Evolutionary conservation across 2,888 invertebrate genomes (phyloP).

Genomic region (Conchocele bisecta): DNA sequence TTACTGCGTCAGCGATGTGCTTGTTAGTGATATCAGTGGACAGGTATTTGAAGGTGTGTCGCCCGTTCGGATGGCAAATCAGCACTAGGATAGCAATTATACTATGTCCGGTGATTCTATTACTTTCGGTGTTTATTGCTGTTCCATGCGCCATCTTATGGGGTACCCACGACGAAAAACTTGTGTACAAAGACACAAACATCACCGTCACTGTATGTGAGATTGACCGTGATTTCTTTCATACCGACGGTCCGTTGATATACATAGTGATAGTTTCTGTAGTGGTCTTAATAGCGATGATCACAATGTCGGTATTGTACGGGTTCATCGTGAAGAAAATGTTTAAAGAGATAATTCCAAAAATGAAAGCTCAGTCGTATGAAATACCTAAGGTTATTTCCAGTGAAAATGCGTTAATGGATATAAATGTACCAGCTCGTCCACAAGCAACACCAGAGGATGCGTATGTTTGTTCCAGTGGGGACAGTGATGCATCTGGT

Average conservation of each 20-base stretch:
- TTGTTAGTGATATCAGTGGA: constrained; percentile 64
- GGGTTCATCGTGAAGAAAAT: too few relatives aligned
- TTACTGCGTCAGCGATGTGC: constrained; percentile 52
- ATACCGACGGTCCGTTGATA: neutral
- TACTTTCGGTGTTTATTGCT: constrained; percentile 2
- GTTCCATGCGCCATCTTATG: constrained; percentile 21
- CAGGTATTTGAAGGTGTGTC: constrained; percentile 66
- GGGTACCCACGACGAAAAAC: constrained; percentile 7
- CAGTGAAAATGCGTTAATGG: too few relatives aligned
- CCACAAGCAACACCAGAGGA: too few relatives aligned
- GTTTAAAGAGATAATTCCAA: too few relatives aligned
- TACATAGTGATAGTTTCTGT: neutral
- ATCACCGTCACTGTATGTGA: constrained; percentile 20
- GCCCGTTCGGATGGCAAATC: constrained; percentile 53
- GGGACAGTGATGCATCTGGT: too few relatives aligned
- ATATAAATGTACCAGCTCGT: too few relatives aligned
- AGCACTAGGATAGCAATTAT: constrained; percentile 5
- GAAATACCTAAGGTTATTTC: too few relatives aligned
- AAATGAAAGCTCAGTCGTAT: too few relatives aligned
- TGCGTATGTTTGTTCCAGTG: too few relatives aligned
- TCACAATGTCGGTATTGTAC: constrained; percentile 11
- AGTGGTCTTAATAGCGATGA: neutral
- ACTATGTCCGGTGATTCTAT: neutral
- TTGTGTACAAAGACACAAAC: neutral
- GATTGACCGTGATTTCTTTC: neutral